Conservation (phyloP, 2,797 vertebrate genomes). For the Acanthiza pusilla region DNA sequence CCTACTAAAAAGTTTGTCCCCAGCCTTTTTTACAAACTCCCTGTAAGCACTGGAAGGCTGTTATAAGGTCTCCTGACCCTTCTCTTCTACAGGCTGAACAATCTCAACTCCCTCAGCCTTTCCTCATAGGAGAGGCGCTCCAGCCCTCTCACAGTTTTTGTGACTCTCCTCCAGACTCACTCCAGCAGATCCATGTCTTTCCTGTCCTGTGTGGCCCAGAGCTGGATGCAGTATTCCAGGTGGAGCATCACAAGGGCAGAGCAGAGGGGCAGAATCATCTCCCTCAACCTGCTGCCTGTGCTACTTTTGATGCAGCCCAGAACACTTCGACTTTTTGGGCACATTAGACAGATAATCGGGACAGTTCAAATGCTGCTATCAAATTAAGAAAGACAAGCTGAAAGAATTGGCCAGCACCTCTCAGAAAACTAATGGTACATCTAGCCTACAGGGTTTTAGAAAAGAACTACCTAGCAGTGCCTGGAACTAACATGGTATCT, state of each 20-base stretch:
- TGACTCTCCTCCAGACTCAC: not conserved
- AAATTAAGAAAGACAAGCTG: not conserved
- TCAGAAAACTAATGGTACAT: not conserved
- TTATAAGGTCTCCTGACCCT: not conserved
- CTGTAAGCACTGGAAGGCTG: not conserved
- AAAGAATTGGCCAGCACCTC: not conserved
- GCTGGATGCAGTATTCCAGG: not conserved
- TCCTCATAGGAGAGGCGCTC: not conserved
- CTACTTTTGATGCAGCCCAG: not conserved
- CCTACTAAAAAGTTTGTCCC: not conserved
- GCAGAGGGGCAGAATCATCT: not conserved
- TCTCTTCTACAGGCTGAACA: not conserved
- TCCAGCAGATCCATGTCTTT: not conserved
- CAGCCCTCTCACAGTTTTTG: not conserved
- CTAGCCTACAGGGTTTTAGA: not conserved
- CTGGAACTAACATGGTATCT: not conserved
- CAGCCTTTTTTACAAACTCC: not conserved
- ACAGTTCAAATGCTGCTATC: not conserved
- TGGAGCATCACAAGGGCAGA: not conserved
- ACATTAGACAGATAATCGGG: not conserved
- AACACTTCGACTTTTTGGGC: not conserved
- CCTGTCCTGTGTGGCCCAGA: not conserved
- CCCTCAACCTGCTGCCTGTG: rapidly evolving
- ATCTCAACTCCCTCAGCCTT: not conserved
- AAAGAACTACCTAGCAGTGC: not conserved